phyloP scores from a whole-genome alignment of 1,140 invertebrate genomes.

The Nixonia krombeini region DNA sequence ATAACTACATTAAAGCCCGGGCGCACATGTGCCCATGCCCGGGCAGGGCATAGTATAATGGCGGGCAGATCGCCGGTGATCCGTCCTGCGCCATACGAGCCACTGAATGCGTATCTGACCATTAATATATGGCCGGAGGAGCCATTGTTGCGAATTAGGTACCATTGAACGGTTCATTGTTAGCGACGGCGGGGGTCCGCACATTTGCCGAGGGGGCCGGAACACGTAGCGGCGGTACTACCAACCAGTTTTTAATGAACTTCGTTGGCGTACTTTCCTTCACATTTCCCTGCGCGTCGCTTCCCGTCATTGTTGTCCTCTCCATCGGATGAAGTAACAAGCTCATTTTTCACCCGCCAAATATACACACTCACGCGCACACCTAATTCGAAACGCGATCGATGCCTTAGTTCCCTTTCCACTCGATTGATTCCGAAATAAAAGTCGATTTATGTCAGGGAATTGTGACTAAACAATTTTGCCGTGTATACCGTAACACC shows the following conservation, averaged over 20 bases:
- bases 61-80: background rate
- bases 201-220: conserved; percentile 7
- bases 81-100: conserved; percentile 33
- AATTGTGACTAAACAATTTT: background rate
- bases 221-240: conserved; percentile 4
- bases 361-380: no score
- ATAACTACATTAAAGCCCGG: conserved; percentile 11
- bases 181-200: conserved; percentile 50
- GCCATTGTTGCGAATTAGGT: conserved; percentile 69
- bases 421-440: background rate
- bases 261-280: conserved; percentile 16
- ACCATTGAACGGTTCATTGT: conserved; percentile 62
- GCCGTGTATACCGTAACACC: background rate
- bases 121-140: conserved; percentile 65
- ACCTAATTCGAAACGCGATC: background rate
- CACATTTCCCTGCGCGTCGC: conserved; percentile 8
- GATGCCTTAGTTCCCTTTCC: background rate
- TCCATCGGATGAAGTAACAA: background rate
- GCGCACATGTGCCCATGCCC: background rate
- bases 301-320: background rate
- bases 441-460: background rate
- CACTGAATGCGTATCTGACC: conserved; percentile 51
- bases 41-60: conserved; percentile 1
- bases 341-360: background rate
- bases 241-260: conserved; percentile 27